Base-by-base conservation (phyloP, 2,797 vertebrate species). In the Manis crassicaudata region DNA sequence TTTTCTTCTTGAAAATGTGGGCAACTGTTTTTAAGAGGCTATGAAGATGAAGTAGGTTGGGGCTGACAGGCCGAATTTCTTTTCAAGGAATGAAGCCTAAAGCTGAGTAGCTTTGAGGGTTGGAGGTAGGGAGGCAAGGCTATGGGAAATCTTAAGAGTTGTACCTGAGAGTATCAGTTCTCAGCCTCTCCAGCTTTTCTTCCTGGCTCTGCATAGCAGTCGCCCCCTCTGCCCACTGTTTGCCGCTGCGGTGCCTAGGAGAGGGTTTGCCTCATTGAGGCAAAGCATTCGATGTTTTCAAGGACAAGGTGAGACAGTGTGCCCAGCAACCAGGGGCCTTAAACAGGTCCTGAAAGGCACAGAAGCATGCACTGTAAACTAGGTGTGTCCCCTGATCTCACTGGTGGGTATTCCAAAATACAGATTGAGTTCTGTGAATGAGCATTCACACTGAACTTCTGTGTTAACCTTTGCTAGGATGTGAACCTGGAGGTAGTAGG, bases 81-180 rank as follows among this genome's bases (percentile, higher is more conserved):
- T 84, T 91, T 94, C 72, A 86, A 68, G 68, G 91, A 88, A 67
- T 35, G 62, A 68, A 82, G n/a, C 40, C 89, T 58, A 77, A 50
- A 92, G 60, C 92, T 88, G 37, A 50, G 32, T 35, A 54, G 40
- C 21, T 50, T 85, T 46, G 68, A 72, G 52, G 32, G 18, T 46
- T 50, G 35, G 40, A 75, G 56, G 12, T 52, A 11, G 40, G 52
- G 13, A 54, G 14, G 54, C n/a, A 16, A 29, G 35, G 65, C 60
- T 65, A 37, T 18, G 52, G 32, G 63, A 7, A 3, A 60, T 96
- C 62, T 76, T 56, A 60, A 46, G 65, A 60, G n/a, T 72, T 40
- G 1, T 27, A 7, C 60, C n/a, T 67, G 83, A 46, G 25, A 52
- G 11, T 58, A 29, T 68, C 50, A 29, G 52, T 79, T 27, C 21